Percentiles rank a stretch among this genome's conserved stretches.
Conservation (phyloP, 2,797 vertebrate species). For the Decapterus maruadsi region DNA sequence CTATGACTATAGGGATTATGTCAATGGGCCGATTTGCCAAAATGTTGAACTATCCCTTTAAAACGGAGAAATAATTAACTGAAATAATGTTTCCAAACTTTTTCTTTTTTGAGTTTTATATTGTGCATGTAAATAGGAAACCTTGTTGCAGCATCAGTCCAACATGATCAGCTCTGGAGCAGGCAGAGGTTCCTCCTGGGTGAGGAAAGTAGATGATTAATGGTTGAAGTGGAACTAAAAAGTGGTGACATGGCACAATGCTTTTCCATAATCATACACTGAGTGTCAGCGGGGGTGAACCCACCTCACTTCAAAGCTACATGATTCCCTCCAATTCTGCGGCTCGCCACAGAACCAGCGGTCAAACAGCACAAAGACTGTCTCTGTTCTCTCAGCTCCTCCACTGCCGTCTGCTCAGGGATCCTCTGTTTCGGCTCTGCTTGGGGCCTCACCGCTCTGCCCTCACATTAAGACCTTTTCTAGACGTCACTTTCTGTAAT, state of each 20-base stretch:
- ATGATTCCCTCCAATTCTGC: constrained; percentile 56
- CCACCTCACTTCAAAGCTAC: constrained; percentile 38
- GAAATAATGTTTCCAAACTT: too few species aligned
- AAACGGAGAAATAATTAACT: too few species aligned
- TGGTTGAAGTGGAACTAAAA: constrained; percentile 44
- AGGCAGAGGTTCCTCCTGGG: neutral
- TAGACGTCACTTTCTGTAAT: neutral
- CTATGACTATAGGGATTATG: too few species aligned
- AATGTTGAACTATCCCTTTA: too few species aligned
- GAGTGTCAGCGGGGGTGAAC: constrained; percentile 33
- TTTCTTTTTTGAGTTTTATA: too few species aligned
- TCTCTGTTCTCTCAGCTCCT: constrained; percentile 50
- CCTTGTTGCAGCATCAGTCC: neutral
- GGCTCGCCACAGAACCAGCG: constrained; percentile 42
- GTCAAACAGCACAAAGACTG: constrained; percentile 57
- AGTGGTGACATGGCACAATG: constrained; percentile 51
- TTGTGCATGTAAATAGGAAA: neutral
- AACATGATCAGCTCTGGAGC: neutral
- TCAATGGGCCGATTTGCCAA: too few species aligned
- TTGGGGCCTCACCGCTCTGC: neutral
- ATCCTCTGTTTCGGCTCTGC: neutral
- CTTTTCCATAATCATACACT: constrained; percentile 62
- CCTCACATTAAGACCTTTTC: neutral
- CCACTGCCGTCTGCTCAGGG: constrained; percentile 10
- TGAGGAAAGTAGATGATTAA: constrained; percentile 31